Evolutionary conservation across 2,888 invertebrate genomes (phyloP), one percentile per base, ranked within the genome.

Genomic region (Acrocera orbiculus): DNA sequence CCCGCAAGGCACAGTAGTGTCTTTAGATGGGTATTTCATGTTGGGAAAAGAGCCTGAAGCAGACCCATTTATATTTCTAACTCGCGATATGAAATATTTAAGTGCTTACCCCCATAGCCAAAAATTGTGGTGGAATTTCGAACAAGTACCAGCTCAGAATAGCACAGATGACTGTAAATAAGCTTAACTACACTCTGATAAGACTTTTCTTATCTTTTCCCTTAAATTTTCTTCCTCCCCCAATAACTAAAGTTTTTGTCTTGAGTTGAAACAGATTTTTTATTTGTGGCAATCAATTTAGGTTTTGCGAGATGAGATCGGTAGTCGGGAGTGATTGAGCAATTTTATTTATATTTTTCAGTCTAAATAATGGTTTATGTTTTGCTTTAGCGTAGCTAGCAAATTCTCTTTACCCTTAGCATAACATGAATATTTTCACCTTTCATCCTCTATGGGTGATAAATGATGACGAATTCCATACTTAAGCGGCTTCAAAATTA

Each of bases 51-150:
- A 22, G 37, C 40, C 40, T 35, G 30, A 32, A 37, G 40, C 37
- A 24, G 27, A 33, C 29, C 35, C 35, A 35, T 37, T 40, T 40
- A 37, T 37, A 39, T 39, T 33, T 39, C n/a, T n/a, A n/a, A n/a
- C n/a, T 32, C 27, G 31, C 32, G 40, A 40, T 40, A 40, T 40
- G 40, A 40, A 40, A 40, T 40, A 40, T 40, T 40, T 40, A 40
- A 40, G 40, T 40, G 35, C 34, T 33, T 32, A 36, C 16, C 16
- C 30, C 3, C 22, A 8, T 10, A 8, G 9, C 22, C 2, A 8
- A 8, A 8, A 8, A 8, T 10, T 10, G 22, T 10, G 27, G 17
- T 23, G 22, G 23, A 16, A n/a, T n/a, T n/a, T n/a, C 16, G 23
- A 4, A 19, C 30, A 20, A n/a, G 16, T n/a, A 20, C 22, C 13